phyloP scores from a whole-genome alignment of 2,113 vertebrate species.

The Trochalopteron elliotii region DNA sequence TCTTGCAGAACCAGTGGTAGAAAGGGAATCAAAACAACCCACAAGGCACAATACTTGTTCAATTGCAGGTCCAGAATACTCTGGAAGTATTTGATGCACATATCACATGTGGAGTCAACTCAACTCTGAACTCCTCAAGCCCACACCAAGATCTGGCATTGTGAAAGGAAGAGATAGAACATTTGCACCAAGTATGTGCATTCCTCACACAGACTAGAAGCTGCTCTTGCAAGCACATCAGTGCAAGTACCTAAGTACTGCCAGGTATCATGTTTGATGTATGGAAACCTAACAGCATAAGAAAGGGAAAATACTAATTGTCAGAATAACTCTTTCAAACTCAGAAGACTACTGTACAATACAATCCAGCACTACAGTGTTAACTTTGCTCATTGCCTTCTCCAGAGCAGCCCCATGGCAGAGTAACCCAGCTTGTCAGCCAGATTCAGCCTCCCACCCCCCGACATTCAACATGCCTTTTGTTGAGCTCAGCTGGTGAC shows the following conservation, averaged over 20 bases:
- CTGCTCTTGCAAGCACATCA: neutral
- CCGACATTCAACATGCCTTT: neutral
- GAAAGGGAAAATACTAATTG: neutral
- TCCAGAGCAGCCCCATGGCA: neutral
- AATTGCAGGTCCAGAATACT: neutral
- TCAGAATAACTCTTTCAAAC: neutral
- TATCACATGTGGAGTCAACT: fast-evolving
- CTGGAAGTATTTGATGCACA: neutral
- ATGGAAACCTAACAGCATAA: neutral
- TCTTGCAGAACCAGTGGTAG: neutral
- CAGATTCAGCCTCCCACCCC: neutral
- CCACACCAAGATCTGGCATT: neutral
- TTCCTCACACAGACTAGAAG: neutral
- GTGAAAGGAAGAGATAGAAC: neutral
- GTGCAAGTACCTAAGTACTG: neutral
- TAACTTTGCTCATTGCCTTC: neutral
- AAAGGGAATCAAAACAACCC: neutral
- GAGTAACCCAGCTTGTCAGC: neutral
- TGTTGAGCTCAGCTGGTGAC: neutral
- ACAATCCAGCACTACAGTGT: neutral
- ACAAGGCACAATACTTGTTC: neutral
- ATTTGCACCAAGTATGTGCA: neutral
- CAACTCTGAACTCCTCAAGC: neutral
- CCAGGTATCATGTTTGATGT: neutral
- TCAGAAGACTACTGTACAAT: neutral